phyloP scores from a whole-genome alignment of 1,140 invertebrate species.

The Chironomus tepperi region DNA sequence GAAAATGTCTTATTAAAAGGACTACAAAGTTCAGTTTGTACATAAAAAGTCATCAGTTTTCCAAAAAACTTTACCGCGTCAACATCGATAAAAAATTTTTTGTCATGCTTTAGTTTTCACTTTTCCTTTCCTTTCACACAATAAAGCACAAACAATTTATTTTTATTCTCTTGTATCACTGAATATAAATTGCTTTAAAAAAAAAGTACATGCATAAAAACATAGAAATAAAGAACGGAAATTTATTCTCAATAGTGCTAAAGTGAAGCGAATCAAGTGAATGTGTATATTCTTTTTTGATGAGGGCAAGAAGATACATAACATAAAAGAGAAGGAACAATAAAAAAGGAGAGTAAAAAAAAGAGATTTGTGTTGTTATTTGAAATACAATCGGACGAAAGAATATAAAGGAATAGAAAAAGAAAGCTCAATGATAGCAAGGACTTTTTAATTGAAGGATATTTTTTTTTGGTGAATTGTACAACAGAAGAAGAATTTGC shows the following conservation, averaged over 20 bases:
- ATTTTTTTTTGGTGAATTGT: background rate
- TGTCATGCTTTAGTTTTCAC: background rate
- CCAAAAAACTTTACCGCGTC: background rate
- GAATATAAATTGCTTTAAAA: no score
- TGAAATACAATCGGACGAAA: background rate
- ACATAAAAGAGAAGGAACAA: background rate
- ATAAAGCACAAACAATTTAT: constrained; percentile 7
- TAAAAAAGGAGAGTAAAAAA: constrained; percentile 1
- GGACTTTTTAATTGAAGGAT: constrained; percentile 9
- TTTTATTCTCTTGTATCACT: background rate
- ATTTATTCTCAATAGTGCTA: no score
- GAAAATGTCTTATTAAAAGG: background rate
- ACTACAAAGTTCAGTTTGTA: background rate
- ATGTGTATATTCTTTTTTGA: no score
- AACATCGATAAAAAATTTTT: background rate
- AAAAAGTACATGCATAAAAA: no score
- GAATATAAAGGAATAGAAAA: background rate
- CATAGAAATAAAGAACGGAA: no score
- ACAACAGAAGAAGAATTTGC: background rate
- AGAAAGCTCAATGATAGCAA: background rate
- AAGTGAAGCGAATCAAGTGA: no score
- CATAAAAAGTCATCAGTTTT: background rate
- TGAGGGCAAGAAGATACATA: no score
- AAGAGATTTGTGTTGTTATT: background rate
- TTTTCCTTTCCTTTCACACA: background rate